Conservation (phyloP, 1,140 invertebrate species). For the Drosophila serrata region DNA sequence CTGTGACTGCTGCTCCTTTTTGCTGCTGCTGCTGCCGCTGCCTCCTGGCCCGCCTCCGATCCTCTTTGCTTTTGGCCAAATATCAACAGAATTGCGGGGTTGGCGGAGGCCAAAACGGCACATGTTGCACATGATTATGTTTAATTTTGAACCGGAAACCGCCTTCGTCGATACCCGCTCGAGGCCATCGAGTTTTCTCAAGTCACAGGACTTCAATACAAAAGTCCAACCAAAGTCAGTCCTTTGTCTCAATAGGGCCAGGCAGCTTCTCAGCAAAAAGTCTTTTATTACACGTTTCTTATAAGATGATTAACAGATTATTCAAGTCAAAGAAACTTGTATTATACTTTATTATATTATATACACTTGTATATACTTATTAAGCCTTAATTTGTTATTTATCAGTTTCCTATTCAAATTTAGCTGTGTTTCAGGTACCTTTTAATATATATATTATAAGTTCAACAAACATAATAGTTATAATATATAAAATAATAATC, state of each 20-base stretch:
- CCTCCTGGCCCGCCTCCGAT: neutral
- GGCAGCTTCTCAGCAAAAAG: neutral
- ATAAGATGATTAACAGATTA: neutral
- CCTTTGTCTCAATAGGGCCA: neutral
- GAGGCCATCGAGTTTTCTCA: conserved; percentile 5
- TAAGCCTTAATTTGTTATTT: no score
- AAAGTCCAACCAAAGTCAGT: neutral
- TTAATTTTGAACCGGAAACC: conserved; percentile 36
- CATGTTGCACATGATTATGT: conserved; percentile 54
- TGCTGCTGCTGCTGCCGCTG: neutral
- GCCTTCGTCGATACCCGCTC: neutral
- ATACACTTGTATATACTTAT: no score
- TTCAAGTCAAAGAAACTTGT: neutral
- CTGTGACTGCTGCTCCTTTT: conserved; percentile 19
- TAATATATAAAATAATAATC: no score
- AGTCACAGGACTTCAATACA: conserved; percentile 9
- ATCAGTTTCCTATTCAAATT: no score
- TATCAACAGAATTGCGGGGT: conserved; percentile 47
- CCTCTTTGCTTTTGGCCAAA: conserved; percentile 43
- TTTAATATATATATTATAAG: no score
- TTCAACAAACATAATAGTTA: no score
- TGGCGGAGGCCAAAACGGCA: conserved; percentile 1
- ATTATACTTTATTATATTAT: neutral
- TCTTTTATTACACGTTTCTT: neutral
- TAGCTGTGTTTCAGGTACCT: no score